Evolutionary conservation across 2,113 vertebrate genomes (phyloP), one percentile per base, ranked within the genome.

Genomic region (Chunga burmeisteri): DNA sequence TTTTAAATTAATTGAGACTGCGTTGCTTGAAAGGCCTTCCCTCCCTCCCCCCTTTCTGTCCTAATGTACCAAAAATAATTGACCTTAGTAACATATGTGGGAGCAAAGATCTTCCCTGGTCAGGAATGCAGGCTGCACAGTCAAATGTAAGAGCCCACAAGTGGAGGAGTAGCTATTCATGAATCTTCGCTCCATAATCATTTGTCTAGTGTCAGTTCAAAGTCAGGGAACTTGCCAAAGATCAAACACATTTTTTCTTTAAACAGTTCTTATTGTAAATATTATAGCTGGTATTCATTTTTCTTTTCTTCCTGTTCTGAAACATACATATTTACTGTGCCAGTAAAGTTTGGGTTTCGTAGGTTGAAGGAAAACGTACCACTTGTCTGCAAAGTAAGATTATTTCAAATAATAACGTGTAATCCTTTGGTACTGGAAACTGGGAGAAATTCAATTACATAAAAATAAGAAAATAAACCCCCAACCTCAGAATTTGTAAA

Each of bases 1-100:
- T 92, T 98, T 94, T 96, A 96, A 98, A 97, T 98, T 98, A 97
- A 97, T 94, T 94, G 95, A 95, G 78, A 26, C 42, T 23, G 25
- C 17, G 7, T 93, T 94, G 42, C 65, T 92, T 91, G 79, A 96
- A 91, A 97, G 46, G 17, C 38, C 49, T 66, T 72, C 40, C 30
- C 46, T 27, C 32, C 26, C 23, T 30, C 23, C 29, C 19, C 17
- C 3, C 2, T 18, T 74, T 81, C 79, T 86, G 27, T 90, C 50
- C 75, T 86, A 91, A 91, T 23, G 62, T 53, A 92, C 50, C 27
- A 82, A 95, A 95, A 97, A 94, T 92, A 97, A 96, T 74, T 97
- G 85, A 95, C 81, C 78, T 71, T 87, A 65, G 17, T 85, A 94
- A 73, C 40, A 94, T 27, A 71, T 58, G 75, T 68, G 40, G 52